A percentile compares a stretch with the other conserved stretches of the same genome.
Conservation (phyloP, 2,888 invertebrate species). For the Blomia tropicalis region DNA sequence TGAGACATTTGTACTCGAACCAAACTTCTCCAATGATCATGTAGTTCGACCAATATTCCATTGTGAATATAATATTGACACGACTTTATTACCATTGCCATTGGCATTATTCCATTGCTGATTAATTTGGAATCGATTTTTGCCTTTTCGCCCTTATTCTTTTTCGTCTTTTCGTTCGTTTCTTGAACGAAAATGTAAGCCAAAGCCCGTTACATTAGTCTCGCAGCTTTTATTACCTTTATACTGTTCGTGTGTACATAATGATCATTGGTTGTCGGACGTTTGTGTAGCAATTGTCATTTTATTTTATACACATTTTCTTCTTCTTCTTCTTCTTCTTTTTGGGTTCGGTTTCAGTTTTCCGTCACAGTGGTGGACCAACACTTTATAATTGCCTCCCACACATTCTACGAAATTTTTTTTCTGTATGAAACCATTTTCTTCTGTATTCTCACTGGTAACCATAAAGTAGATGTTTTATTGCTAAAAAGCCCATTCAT, state of each 20-base stretch:
- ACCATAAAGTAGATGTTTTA: slow-evolving; percentile 11
- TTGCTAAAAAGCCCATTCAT: neutral
- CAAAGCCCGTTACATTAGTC: neutral
- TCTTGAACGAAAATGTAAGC: neutral
- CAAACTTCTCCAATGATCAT: no score
- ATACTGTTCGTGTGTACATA: no score
- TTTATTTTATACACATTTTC: no score
- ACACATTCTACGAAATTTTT: neutral
- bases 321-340: no score
- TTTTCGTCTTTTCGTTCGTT: no score
- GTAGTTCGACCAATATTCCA: no score
- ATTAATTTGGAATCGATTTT: slow-evolving; percentile 12
- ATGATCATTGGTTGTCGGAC: no score
- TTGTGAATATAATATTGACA: no score
- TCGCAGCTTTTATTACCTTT: slow-evolving; percentile 5
- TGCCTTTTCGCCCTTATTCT: neutral
- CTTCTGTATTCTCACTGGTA: no score
- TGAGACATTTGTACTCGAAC: no score
- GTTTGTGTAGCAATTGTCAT: no score
- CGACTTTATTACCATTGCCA: no score
- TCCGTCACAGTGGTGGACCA: neutral
- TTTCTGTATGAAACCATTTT: neutral
- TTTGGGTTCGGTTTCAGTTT: neutral
- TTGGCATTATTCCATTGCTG: neutral
- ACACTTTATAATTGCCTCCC: neutral